Evolutionary conservation across 2,888 invertebrate genomes (phyloP).

Genomic region (Teleiodes luculella): DNA sequence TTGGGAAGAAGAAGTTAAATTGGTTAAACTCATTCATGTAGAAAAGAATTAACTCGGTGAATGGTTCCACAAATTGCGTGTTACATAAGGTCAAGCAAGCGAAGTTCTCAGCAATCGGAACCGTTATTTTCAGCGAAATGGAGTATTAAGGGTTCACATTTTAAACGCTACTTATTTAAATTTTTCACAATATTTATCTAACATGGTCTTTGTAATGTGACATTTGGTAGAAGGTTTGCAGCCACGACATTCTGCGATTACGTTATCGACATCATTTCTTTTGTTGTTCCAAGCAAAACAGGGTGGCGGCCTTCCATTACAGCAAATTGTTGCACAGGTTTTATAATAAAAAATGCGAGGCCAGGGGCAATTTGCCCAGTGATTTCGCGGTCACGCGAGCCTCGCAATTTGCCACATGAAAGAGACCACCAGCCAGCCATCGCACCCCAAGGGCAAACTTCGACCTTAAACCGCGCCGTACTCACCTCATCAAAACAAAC

Average conservation of each 20-base stretch:
- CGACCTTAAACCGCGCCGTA: conserved; percentile 53
- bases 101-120: background rate
- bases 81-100: background rate
- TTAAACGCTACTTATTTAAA: too few relatives aligned
- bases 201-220: background rate
- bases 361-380: conserved; percentile 46
- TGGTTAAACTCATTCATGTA: background rate
- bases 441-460: conserved; percentile 55
- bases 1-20: too few relatives aligned
- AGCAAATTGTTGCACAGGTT: conserved; percentile 27
- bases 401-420: conserved; percentile 40
- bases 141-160: too few relatives aligned
- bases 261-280: conserved; percentile 8
- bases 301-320: conserved; percentile 24
- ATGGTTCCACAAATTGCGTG: background rate
- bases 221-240: background rate
- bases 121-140: too few relatives aligned
- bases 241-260: conserved; percentile 9
- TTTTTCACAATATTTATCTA: background rate
- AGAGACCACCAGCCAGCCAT: conserved; percentile 34
- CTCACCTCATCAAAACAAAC: conserved; percentile 72
- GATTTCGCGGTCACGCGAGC: conserved; percentile 55
- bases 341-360: conserved; percentile 18
- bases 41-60: background rate
- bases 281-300: conserved; percentile 12